Evolutionary conservation across 2,113 vertebrate species (phyloP).

Genomic region (Todiramphus saurophagus): DNA sequence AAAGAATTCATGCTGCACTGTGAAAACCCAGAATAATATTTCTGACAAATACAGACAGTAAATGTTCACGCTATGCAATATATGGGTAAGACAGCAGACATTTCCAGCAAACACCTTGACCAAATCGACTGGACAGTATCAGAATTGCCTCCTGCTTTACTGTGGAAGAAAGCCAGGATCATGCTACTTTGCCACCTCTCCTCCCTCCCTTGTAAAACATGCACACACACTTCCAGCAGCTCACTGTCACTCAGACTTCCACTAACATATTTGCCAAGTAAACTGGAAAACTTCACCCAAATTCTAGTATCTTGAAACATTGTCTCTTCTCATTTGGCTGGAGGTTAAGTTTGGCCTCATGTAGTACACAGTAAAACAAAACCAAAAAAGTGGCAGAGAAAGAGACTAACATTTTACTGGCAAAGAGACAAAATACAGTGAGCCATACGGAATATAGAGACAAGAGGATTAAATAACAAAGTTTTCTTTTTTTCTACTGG

Average conservation of each 20-base stretch:
- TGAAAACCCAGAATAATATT: constrained; percentile 39
- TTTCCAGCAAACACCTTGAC: constrained; percentile 55
- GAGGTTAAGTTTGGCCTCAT: not conserved
- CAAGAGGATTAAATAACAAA: not conserved
- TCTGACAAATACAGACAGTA: not conserved
- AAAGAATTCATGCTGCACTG: not conserved
- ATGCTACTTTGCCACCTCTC: not conserved
- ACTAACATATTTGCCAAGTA: not conserved
- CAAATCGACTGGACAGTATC: constrained; percentile 44
- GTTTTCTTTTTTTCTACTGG: not conserved
- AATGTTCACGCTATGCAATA: not conserved
- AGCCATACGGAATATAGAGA: not conserved
- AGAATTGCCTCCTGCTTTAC: constrained; percentile 35
- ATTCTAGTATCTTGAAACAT: not conserved
- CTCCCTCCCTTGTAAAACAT: not conserved
- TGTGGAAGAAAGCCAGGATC: constrained; percentile 16
- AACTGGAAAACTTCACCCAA: not conserved
- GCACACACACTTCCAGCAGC: not conserved
- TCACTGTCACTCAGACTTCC: not conserved
- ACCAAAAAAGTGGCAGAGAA: not conserved
- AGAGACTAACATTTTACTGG: not conserved
- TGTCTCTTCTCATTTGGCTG: not conserved
- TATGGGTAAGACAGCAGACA: not conserved
- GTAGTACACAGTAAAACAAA: not conserved
- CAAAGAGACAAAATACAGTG: not conserved